Evolutionary conservation across 2,888 invertebrate species (phyloP), one percentile per base, ranked within the genome.

Genomic region (Sinhomidia bicolor): DNA sequence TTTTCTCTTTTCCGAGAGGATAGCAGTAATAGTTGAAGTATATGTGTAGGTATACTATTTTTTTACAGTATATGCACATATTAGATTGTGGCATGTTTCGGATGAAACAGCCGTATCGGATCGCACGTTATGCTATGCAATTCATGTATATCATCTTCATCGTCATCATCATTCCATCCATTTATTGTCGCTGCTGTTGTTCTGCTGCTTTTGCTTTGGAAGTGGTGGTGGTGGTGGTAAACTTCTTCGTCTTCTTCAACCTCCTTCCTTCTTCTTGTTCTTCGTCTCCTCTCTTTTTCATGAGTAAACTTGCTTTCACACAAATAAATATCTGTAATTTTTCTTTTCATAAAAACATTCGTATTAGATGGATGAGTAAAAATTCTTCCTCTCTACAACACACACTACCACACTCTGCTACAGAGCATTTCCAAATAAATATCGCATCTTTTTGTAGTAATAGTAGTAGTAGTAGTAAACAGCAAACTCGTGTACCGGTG

Each of bases 41-140:
- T 17, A 17, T 17, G 7, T 9, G 5, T 0, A 36, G 17, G 9
- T 9, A 29, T 32, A 41, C n/a, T 51, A 47, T 36, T 29, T 14
- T 54, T 78, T 79, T 41, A 54, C 32, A 78, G 0, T 57, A n/a
- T 26, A 29, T 12, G 44, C 41, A 47, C 10, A 44, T 32, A 51
- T 57, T 41, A 79, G 20, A 79, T 36, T 79, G 41, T 41, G 36
- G 57, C 76, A 79, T 79, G 79, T 79, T 79, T 79, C 79, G 79
- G 60, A 60, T 79, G 79, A 57, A 79, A 79, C 79, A 79, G 79
- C 60, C 79, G 79, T 79, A 79, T 79, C 57, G 60, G 79, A 79
- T 79, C 79, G 79, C 60, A 79, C 60, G 79, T 79, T 79, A 79
- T 79, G 79, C 57, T 79, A 60, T 79, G 79, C 79, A 79, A 79